Conservation (phyloP, 2,888 invertebrate genomes). For the Pyrgus malvae region DNA sequence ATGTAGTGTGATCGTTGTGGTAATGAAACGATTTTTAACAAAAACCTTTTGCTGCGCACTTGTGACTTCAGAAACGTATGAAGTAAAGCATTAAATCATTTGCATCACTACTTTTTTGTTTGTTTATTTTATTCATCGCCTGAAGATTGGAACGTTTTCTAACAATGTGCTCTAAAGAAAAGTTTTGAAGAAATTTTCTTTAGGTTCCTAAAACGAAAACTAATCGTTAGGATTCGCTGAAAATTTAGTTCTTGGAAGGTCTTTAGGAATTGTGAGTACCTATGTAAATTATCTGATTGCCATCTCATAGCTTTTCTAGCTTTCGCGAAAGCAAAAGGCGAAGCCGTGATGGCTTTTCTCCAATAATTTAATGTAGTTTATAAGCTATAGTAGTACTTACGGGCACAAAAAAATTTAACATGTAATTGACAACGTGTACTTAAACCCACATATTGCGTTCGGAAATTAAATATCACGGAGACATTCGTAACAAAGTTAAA, state of each 20-base stretch:
- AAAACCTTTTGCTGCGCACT: not conserved
- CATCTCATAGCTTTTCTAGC: constrained; percentile 51
- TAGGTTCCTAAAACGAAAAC: not conserved
- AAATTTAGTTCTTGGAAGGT: constrained; percentile 25
- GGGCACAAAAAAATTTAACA: too few species aligned
- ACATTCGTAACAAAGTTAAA: too few species aligned
- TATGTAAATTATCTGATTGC: constrained; percentile 66
- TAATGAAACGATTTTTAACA: not conserved
- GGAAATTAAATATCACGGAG: too few species aligned
- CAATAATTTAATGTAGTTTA: too few species aligned
- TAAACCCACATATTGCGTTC: too few species aligned
- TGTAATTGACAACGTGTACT: too few species aligned
- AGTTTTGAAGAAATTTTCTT: not conserved
- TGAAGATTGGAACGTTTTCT: not conserved
- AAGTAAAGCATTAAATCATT: not conserved
- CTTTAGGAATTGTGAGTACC: constrained; percentile 44
- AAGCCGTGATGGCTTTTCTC: too few species aligned
- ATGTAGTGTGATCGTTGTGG: not conserved
- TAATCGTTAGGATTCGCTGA: not conserved
- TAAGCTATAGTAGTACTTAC: too few species aligned
- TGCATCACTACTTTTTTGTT: not conserved
- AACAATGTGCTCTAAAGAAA: too few species aligned
- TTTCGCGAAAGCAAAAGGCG: constrained; percentile 24
- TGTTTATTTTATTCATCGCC: not conserved
- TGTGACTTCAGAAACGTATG: not conserved